Evolutionary conservation across 2,113 vertebrate species (phyloP), one percentile per base, ranked within the genome.

Genomic region (Osmerus mordax): DNA sequence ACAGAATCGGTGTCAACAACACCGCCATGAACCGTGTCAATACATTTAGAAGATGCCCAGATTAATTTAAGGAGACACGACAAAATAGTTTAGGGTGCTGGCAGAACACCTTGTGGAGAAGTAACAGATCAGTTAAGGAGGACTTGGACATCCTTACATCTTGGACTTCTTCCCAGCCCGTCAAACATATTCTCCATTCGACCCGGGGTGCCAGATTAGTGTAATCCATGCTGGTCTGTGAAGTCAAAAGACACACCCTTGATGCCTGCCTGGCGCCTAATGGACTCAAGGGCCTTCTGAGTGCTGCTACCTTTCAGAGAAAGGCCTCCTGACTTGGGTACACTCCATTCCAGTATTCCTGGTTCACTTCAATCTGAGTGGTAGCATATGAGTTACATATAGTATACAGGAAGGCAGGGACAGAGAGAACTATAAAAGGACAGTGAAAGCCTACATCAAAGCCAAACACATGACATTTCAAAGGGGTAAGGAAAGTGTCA

Each of bases 391-490:
- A 71, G 47, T 13, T 14, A 29, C 47, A 55, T 23, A 63, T 18
- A 29, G 47, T 53, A 54, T 18, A 51, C 41, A 64, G 13, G 51
- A n/a, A 18, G 25, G 13, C 28, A 9, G 47, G 28, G 32, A 21
- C 63, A 36, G 63, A 65, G 2, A 41, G 18, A 51, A 65, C 32
- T 65, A 65, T 51, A 65, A 47, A 47, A 47, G 8, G 64, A 14
- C 36, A 51, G 21, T 51, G 16, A 65, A 51, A 13, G 25, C 70
- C 54, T 47, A 71, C 70, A 64, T 71, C 70, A 71, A 71, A 71
- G 70, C 18, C 47, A 28, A 68, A 71, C 47, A 12, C n/a, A 51
- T 51, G 12, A 21, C 21, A n/a, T 28, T 19, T 71, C 60, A 54
- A 53, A 55, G 70, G 19, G 23, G 29, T 8, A 14, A 29, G 23